These are phyloP conservation scores for Acanthopagrus latus DNA, from an alignment of 2,797 vertebrate species.

Conservation along the genomic window DNA sequence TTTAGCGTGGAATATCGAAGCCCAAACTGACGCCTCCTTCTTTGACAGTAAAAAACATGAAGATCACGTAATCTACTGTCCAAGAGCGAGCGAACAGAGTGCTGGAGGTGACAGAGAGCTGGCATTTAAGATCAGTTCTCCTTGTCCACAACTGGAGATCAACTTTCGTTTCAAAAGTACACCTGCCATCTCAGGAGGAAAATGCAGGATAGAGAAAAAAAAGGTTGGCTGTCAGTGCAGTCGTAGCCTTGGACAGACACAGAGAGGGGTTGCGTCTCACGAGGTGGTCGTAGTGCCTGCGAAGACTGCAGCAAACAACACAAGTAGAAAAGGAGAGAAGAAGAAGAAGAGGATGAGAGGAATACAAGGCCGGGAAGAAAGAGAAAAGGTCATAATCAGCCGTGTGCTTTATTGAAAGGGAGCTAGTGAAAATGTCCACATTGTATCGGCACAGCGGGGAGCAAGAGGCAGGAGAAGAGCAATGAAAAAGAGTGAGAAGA, in stretches of 20 bases:
- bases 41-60: neutral
- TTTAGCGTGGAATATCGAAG: neutral
- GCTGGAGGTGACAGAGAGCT: neutral
- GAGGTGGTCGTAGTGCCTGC: conserved; percentile 21
- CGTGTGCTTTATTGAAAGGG: conserved; percentile 52
- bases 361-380: conserved; percentile 25
- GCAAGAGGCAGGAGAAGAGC: conserved; percentile 7
- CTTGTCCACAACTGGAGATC: neutral
- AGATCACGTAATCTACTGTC: neutral
- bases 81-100: neutral
- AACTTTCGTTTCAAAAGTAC: neutral
- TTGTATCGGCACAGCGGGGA: conserved; percentile 70
- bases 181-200: neutral
- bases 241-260: neutral
- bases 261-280: neutral
- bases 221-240: neutral
- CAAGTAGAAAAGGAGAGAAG: conserved; percentile 7
- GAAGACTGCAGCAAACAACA: conserved; percentile 20
- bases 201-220: neutral
- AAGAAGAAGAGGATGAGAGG: conserved; percentile 12
- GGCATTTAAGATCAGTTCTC: neutral
- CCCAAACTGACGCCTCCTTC: neutral
- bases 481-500: conserved; percentile 51
- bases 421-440: conserved; percentile 68
- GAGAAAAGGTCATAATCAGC: conserved; percentile 56